Percentiles rank a stretch among this genome's conserved stretches.
phyloP scores from a whole-genome alignment of 2,888 invertebrate species.

The Epinotia bilunana region DNA sequence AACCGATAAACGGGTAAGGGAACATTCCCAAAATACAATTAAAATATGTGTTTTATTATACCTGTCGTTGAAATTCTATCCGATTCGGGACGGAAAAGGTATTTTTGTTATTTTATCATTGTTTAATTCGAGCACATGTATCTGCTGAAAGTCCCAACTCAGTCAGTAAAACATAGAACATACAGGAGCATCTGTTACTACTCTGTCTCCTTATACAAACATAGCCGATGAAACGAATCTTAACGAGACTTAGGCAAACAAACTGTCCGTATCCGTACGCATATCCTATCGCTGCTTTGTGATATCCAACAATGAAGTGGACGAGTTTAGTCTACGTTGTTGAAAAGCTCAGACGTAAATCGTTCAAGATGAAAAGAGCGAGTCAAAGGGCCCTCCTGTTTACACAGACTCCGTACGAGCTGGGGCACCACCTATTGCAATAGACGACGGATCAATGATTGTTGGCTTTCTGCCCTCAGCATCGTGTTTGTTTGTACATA shows the following conservation, averaged over 20 bases:
- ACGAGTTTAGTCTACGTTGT: slow-evolving; percentile 60
- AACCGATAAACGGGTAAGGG: background rate
- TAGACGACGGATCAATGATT: slow-evolving; percentile 46
- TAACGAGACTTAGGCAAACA: background rate
- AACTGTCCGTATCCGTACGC: background rate
- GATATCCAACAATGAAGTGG: slow-evolving; percentile 56
- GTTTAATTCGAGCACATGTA: background rate
- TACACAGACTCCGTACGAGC: slow-evolving; percentile 50
- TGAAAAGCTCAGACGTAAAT: slow-evolving; percentile 63
- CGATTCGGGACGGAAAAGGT: too few species aligned
- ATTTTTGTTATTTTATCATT: too few species aligned
- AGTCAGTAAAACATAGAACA: background rate
- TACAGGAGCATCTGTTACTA: background rate
- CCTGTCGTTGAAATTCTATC: too few species aligned
- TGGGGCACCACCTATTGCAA: slow-evolving; percentile 42
- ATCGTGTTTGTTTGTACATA: slow-evolving; percentile 37
- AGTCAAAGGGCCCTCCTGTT: slow-evolving; percentile 60
- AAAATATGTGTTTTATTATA: too few species aligned
- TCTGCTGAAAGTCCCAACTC: background rate
- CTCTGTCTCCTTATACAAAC: background rate
- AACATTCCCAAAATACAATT: too few species aligned
- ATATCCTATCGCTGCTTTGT: slow-evolving; percentile 43
- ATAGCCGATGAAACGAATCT: background rate
- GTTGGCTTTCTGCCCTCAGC: slow-evolving; percentile 43
- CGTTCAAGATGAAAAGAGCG: slow-evolving; percentile 61